Conservation (phyloP, 2,113 vertebrate genomes). For the Petroica traversi region DNA sequence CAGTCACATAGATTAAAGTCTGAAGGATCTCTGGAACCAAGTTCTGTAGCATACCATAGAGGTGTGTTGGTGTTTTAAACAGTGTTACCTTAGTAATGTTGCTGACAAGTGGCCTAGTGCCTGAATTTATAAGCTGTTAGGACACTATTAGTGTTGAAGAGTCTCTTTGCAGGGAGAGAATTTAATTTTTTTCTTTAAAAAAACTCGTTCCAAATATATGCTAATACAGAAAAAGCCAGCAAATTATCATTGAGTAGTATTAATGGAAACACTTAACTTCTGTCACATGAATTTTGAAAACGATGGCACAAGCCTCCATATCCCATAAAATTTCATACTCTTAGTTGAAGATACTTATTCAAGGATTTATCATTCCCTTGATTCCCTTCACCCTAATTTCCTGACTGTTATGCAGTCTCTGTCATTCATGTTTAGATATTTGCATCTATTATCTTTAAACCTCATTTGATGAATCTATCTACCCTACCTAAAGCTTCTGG, state of each 20-base stretch:
- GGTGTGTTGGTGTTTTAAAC: not conserved
- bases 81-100: not conserved
- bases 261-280: slow-evolving; percentile 31
- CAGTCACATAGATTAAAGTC: not conserved
- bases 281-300: slow-evolving; percentile 25
- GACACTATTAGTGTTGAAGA: not conserved
- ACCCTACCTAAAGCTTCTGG: not conserved
- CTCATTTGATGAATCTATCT: not conserved
- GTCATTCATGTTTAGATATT: slow-evolving; percentile 3
- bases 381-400: not conserved
- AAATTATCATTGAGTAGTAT: not conserved
- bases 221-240: not conserved
- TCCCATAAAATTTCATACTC: not conserved
- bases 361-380: slow-evolving; percentile 1
- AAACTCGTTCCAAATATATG: not conserved
- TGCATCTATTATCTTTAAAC: slow-evolving; percentile 54
- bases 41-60: not conserved
- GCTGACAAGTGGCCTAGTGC: not conserved
- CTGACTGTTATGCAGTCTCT: not conserved
- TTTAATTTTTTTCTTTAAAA: not conserved
- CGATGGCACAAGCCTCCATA: not conserved
- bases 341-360: not conserved
- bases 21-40: not conserved
- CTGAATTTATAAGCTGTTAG: not conserved
- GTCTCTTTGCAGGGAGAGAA: not conserved